phyloP scores from a whole-genome alignment of 1,140 invertebrate genomes.

The Sesamia nonagrioides region DNA sequence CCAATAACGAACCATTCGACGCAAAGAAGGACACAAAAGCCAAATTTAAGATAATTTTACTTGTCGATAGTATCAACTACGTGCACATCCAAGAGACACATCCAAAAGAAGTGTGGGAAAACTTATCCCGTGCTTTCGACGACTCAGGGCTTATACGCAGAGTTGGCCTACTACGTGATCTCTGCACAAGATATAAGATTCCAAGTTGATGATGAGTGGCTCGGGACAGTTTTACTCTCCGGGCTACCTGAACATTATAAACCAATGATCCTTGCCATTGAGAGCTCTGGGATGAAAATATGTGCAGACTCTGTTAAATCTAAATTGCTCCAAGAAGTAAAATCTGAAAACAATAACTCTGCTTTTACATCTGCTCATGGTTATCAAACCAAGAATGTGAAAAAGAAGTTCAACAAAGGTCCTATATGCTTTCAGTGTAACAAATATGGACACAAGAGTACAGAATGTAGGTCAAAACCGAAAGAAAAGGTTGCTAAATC shows the following conservation, averaged over 20 bases:
- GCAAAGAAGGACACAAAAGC: slow-evolving; percentile 45
- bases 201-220: not conserved
- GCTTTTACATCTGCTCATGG: slow-evolving; percentile 53
- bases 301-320: slow-evolving; percentile 53
- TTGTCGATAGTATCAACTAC: slow-evolving; percentile 46
- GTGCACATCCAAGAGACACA: slow-evolving; percentile 49
- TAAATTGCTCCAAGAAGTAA: slow-evolving; percentile 72
- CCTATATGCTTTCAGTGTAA: slow-evolving; percentile 57
- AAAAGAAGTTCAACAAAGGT: slow-evolving; percentile 48
- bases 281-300: slow-evolving; percentile 14
- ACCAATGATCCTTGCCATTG: not conserved
- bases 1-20: not conserved
- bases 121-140: slow-evolving; percentile 41
- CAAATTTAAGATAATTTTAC: slow-evolving; percentile 50
- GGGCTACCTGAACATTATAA: not conserved
- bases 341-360: slow-evolving; percentile 43
- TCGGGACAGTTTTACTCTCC: not conserved
- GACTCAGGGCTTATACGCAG: slow-evolving; percentile 53
- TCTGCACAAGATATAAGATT: not conserved
- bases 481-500: slow-evolving; percentile 36
- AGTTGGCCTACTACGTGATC: slow-evolving; percentile 44
- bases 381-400: slow-evolving; percentile 35
- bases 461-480: slow-evolving; percentile 55
- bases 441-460: slow-evolving; percentile 62
- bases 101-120: slow-evolving; percentile 57